Base-by-base conservation (phyloP, 2,888 invertebrate species). In the Epinotia brunnichana region DNA sequence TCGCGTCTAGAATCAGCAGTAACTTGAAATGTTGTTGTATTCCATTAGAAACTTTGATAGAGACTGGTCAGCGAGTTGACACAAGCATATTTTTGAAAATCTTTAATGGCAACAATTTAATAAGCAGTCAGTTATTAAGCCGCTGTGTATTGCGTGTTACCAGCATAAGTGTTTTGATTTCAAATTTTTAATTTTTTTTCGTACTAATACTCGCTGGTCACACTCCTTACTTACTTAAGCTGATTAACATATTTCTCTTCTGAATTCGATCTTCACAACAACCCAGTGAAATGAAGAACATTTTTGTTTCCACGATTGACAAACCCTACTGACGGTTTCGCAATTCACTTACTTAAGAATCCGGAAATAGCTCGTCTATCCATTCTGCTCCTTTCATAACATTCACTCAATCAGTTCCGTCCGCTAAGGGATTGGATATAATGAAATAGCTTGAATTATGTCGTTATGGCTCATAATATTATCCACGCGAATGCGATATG, bases 401-500 rank as follows among this genome's bases (percentile, higher is more conserved):
- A 66, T 54, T 66, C 64, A 66, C 54, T 66, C 54, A 54, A 67
- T 67, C 57, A 29, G 53, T 60, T 53, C 59, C 21, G 61, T 63
- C 11, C 54, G 35, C 11, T 35, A 41, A 29, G 21, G 51, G 39
- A 62, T 70, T 19, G 57, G 61, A 63, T 63, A 63, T 56, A 70
- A 57, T 70, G 63, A 67, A 72, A 67, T 56, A 17, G 35, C 53
- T 51, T 35, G 51, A 69, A 69, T 59, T 29, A 56, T 59, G 41
- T 51, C 54, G 68, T 57, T 57, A 68, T 19, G 68, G 54, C 68
- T 57, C 62, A 68, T 63, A 48, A 63, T 4, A 68, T 61, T 69
- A 73, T 35, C 41, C 61, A 62, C 62, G 62, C 62, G 15, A 73
- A 62, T 69, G 51, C 51, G 62, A 57, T 48, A 73, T 68, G 72